phyloP scores from a whole-genome alignment of 2,888 invertebrate genomes.

The Malthinus seriepunctatus region DNA sequence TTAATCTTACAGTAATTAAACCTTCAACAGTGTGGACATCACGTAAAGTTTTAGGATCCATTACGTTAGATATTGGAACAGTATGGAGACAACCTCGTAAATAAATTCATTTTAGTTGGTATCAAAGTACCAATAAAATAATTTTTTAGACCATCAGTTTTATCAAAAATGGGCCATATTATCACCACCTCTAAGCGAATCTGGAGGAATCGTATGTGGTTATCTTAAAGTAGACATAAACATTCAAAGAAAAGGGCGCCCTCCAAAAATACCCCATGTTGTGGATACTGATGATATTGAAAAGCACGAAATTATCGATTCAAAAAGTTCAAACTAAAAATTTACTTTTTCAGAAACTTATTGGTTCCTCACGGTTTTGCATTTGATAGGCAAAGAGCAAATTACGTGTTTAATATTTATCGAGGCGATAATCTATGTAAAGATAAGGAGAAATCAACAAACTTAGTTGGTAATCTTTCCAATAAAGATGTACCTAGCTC shows the following conservation, averaged over 20 bases:
- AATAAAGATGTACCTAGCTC: constrained; percentile 47
- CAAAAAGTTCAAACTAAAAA: neutral
- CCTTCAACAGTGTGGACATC: constrained; percentile 52
- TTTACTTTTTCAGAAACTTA: constrained; percentile 61
- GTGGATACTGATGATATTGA: constrained; percentile 73
- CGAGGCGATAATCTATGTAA: constrained; percentile 52
- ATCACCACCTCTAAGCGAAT: constrained; percentile 60
- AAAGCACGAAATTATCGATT: constrained; percentile 55
- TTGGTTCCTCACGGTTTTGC: constrained; percentile 62
- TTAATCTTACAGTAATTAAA: constrained; percentile 63
- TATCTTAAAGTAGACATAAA: constrained; percentile 82
- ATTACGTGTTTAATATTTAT: constrained; percentile 62
- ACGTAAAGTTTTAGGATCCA: constrained; percentile 62
- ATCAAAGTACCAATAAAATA: neutral
- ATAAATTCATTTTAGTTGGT: constrained; percentile 1
- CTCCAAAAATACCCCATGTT: constrained; percentile 60
- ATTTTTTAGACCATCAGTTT: constrained; percentile 73
- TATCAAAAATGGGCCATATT: constrained; percentile 87
- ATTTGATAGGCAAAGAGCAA: constrained; percentile 57
- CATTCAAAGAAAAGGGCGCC: constrained; percentile 71
- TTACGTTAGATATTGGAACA: constrained; percentile 66
- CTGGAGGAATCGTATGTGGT: constrained; percentile 64
- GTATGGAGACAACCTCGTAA: constrained; percentile 73
- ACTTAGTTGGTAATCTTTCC: neutral
- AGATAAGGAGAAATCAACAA: constrained; percentile 25